Percentiles rank a stretch among this genome's conserved stretches.
Evolutionary conservation across 2,113 vertebrate species (phyloP).

Genomic region (Phycodurus eques): DNA sequence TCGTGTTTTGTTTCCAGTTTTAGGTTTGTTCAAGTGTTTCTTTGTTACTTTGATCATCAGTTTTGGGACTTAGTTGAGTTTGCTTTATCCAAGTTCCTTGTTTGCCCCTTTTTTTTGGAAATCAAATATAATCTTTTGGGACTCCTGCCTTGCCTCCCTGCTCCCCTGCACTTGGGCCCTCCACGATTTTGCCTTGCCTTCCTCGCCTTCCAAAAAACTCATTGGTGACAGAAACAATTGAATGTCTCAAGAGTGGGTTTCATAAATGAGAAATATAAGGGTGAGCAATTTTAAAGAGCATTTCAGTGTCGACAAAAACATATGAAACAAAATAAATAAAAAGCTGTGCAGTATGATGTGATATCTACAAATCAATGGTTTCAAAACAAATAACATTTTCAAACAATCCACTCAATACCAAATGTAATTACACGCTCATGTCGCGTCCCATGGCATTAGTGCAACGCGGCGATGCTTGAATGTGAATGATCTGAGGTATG

Average conservation of each 20-base stretch:
- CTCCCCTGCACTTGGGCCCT: too few relatives aligned
- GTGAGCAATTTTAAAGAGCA: constrained; percentile 20
- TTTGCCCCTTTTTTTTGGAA: too few relatives aligned
- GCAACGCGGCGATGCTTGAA: constrained; percentile 56
- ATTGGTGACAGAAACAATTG: constrained; percentile 32
- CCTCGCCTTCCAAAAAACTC: not conserved
- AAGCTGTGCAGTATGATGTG: constrained; percentile 53
- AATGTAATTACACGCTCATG: constrained; percentile 63
- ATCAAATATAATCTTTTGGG: too few relatives aligned
- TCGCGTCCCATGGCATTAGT: constrained; percentile 36
- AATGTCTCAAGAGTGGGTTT: constrained; percentile 36
- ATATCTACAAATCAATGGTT: constrained; percentile 42
- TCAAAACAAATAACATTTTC: constrained; percentile 54
- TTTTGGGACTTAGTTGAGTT: too few relatives aligned
- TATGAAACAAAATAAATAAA: constrained; percentile 50
- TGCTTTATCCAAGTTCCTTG: too few relatives aligned
- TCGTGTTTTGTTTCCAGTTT: too few relatives aligned
- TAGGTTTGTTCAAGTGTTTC: too few relatives aligned
- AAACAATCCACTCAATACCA: constrained; percentile 56
- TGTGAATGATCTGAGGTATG: constrained; percentile 57
- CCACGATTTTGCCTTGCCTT: too few relatives aligned
- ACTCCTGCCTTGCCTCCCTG: too few relatives aligned
- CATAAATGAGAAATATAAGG: constrained; percentile 27
- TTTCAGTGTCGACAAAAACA: constrained; percentile 47
- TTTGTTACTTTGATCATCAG: too few relatives aligned